These are phyloP conservation scores for Agrochola circellaris DNA, from an alignment of 2,888 invertebrate genomes.

Conservation along the genomic window DNA sequence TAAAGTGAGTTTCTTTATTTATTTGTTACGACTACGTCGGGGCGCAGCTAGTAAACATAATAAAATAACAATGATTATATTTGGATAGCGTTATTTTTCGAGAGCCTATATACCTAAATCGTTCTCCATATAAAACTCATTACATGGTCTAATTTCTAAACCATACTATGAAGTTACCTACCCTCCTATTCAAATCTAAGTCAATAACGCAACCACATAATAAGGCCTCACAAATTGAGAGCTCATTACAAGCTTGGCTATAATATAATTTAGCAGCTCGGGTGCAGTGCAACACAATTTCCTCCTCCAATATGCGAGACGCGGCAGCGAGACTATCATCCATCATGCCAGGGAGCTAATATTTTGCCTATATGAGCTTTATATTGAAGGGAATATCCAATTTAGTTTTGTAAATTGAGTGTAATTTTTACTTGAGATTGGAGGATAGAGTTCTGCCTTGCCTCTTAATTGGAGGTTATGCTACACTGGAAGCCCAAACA, in stretches of 20 bases:
- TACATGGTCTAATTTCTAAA: no score
- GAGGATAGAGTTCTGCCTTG: no score
- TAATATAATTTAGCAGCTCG: constrained; percentile 35
- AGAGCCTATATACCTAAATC: no score
- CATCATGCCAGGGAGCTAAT: constrained; percentile 57
- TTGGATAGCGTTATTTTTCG: no score
- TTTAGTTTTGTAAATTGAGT: constrained; percentile 49
- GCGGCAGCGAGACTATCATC: constrained; percentile 45
- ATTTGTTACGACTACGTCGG: no score
- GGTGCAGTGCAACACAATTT: constrained; percentile 58
- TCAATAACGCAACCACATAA: not conserved
- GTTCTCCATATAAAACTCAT: no score
- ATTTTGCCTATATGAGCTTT: constrained; percentile 42
- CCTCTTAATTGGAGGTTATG: not conserved
- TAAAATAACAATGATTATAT: no score
- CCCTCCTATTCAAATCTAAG: not conserved
- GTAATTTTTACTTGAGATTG: constrained; percentile 12
- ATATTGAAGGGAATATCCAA: constrained; percentile 44
- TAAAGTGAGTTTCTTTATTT: no score
- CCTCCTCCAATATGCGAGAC: constrained; percentile 37
- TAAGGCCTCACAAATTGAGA: constrained; percentile 13
- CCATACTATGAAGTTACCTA: no score
- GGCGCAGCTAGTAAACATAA: no score
- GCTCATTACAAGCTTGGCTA: constrained; percentile 26
- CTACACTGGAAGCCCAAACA: not conserved